Evolutionary conservation across 2,113 vertebrate species (phyloP).

Genomic region (Hippocampus mohnikei): DNA sequence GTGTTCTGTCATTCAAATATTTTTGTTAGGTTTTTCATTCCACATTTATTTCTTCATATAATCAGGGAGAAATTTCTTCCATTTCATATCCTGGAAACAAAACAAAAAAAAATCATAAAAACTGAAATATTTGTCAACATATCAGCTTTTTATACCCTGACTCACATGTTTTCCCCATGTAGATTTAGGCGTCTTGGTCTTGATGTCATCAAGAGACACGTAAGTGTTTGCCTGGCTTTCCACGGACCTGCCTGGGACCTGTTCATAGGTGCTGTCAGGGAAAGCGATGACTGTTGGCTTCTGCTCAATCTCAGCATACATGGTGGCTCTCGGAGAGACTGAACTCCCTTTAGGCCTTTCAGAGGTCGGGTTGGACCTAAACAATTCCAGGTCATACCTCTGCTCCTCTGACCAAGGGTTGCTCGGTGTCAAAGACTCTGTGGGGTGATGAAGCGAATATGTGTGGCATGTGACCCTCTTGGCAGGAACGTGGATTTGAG

Average conservation of each 20-base stretch:
- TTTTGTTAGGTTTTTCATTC: neutral
- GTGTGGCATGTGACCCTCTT: constrained; percentile 44
- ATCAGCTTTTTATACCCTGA: rapidly evolving
- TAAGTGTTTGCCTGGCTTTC: constrained; percentile 48
- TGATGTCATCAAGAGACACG: constrained; percentile 59
- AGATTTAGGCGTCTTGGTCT: constrained; percentile 48
- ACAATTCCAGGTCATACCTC: neutral
- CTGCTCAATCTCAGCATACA: constrained; percentile 59
- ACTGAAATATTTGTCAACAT: neutral
- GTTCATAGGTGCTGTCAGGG: constrained; percentile 59
- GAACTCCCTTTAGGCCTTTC: neutral
- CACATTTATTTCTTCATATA: constrained; percentile 50
- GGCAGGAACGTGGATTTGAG: constrained; percentile 12
- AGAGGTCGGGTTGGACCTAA: constrained; percentile 26
- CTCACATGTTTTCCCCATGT: constrained; percentile 59
- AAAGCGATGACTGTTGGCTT: neutral
- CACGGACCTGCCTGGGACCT: constrained; percentile 31
- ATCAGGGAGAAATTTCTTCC: constrained; percentile 57
- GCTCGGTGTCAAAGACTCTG: neutral
- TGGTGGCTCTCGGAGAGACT: neutral
- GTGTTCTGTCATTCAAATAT: neutral
- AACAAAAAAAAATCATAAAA: neutral
- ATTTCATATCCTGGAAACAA: constrained; percentile 49
- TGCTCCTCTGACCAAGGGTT: constrained; percentile 28
- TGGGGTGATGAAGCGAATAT: constrained; percentile 43